A percentile compares a stretch with the other conserved stretches of the same genome.
Conservation (phyloP, 2,888 invertebrate species). For the Orchesellides sinensis region DNA sequence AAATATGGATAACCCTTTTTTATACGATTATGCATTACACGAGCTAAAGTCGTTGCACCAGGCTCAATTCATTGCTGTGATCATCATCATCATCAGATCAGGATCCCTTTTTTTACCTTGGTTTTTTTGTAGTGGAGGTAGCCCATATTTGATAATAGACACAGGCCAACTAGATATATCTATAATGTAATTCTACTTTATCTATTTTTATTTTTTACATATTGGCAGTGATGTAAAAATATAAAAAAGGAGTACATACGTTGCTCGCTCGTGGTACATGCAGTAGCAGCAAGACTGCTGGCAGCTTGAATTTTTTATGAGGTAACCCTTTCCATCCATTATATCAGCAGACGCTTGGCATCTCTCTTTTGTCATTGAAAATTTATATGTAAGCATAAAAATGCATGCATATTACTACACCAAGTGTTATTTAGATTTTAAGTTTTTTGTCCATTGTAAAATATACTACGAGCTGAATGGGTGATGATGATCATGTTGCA, state of each 20-base stretch:
- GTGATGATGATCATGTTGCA: slow-evolving; percentile 3
- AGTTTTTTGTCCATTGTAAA: slow-evolving; percentile 27
- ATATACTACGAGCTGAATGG: not conserved
- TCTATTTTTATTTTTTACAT: slow-evolving; percentile 27
- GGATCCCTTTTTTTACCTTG: slow-evolving; percentile 38
- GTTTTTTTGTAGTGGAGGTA: slow-evolving; percentile 5
- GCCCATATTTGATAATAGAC: slow-evolving; percentile 34
- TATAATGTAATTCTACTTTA: slow-evolving; percentile 22
- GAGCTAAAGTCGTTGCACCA: slow-evolving; percentile 32
- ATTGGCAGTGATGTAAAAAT: not conserved
- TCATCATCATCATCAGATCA: slow-evolving; percentile 18
- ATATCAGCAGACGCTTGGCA: slow-evolving; percentile 17
- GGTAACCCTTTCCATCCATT: slow-evolving; percentile 31
- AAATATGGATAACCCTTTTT: slow-evolving; percentile 54
- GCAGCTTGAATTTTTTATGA: slow-evolving; percentile 41
- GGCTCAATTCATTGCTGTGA: slow-evolving; percentile 21
- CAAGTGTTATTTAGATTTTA: slow-evolving; percentile 51
- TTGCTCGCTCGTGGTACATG: not conserved
- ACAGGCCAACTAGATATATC: not conserved
- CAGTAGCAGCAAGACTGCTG: slow-evolving; percentile 14
- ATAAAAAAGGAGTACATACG: not conserved
- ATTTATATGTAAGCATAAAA: slow-evolving; percentile 15
- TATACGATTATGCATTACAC: slow-evolving; percentile 29
- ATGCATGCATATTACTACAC: slow-evolving; percentile 24
- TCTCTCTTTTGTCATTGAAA: slow-evolving; percentile 25